Evolutionary conservation across 2,797 vertebrate genomes (phyloP), one percentile per base, ranked within the genome.

Genomic region (Parauchenoglanis ngamensis): DNA sequence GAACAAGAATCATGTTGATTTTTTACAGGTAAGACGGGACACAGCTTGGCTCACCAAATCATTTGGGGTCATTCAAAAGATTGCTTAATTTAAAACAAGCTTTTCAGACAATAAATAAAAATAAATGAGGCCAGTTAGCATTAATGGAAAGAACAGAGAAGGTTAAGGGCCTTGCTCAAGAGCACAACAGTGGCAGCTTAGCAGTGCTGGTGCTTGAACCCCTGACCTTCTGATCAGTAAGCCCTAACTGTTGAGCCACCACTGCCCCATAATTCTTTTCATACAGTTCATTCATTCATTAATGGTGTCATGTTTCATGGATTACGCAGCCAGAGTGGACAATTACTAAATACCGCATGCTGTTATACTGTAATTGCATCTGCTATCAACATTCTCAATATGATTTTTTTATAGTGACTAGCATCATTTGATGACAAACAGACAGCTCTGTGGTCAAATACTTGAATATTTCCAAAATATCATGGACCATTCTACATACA

Each of bases 1-100:
- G 57, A 94, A 94, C 90, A 95, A 95, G 75, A 97, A 95, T 23
- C 94, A 95, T 0, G 92, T 96, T 23, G 94, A 96, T 76, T 98
- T 97, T 90, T 88, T 97, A 49, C 96, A 97, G 96, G 97, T 96
- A 89, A 56, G 72, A 31, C 21, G 28, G 40, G 28, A 35, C 17
- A 63, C 7, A n/a, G 28, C 7, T 19, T 67, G 28, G 23, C 23
- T 23, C 65, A 72, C 46, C 31, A 23, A 67, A 52, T 23, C n/a
- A 44, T 56, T 61, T 61, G 4, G 23, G 15, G 28, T 35, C 2
- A 6, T 57, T 35, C 2, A n/a, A 2, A 76, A n/a, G 75, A 31
- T 15, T 12, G 28, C 19, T 35, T 78, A 2, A 56, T 78, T 31
- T 78, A 56, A 78, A 78, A 35, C 35, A 40, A 2, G 35, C 6